Evolutionary conservation across 92 coral and sea anemone genomes (phyloP).

Genomic region (Zoanthus sansibaricus): DNA sequence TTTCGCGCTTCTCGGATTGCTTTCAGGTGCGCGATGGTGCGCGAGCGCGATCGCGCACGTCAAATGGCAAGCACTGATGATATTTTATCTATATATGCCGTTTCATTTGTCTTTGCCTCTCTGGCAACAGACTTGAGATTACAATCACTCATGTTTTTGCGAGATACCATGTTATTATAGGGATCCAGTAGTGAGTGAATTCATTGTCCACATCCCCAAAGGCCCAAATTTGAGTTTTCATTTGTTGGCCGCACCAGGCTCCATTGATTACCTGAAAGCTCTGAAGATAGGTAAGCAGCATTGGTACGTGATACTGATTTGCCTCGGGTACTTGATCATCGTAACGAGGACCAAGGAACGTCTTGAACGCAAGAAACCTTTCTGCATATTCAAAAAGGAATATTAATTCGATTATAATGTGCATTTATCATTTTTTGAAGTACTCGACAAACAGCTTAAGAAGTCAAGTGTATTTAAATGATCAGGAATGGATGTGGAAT

Average conservation of each 20-base stretch:
- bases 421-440: neutral
- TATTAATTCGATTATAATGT: neutral
- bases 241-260: neutral
- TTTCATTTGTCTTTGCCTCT: too few relatives aligned
- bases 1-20: too few relatives aligned
- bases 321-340: conserved; percentile 93
- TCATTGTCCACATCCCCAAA: too few relatives aligned
- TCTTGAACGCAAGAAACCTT: conserved; percentile 93
- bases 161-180: too few relatives aligned
- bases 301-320: conserved; percentile 90
- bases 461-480: neutral
- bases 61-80: too few relatives aligned
- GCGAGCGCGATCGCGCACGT: too few relatives aligned
- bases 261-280: conserved; percentile 65
- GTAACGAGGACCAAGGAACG: conserved; percentile 89
- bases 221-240: too few relatives aligned
- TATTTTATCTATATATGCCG: too few relatives aligned
- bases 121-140: too few relatives aligned
- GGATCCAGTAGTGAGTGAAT: too few relatives aligned
- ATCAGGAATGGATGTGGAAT: neutral
- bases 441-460: neutral
- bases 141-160: too few relatives aligned
- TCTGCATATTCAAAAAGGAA: conserved; percentile 54
- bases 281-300: conserved; percentile 84
- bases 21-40: too few relatives aligned